phyloP scores from a whole-genome alignment of 2,797 vertebrate genomes.

The Spea hammondii region DNA sequence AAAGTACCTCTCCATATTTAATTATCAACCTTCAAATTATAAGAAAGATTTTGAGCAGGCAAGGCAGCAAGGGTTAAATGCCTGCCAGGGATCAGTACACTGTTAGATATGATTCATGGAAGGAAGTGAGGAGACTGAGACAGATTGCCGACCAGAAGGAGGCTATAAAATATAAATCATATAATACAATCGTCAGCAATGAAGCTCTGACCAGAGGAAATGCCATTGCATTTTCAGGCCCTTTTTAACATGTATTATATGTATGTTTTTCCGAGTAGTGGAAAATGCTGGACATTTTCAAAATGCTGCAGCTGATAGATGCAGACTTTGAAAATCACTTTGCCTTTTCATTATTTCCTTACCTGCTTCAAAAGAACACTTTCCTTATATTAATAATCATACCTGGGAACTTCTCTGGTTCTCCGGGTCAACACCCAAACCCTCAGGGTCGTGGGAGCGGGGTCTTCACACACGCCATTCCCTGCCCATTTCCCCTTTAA shows the following conservation, averaged over 20 bases:
- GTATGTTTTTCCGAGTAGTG: conserved; percentile 16
- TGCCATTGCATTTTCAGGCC: conserved; percentile 43
- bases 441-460: too few relatives aligned
- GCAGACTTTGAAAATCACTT: background rate
- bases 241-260: conserved; percentile 44
- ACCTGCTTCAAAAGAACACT: background rate
- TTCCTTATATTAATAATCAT: background rate
- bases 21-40: conserved; percentile 6
- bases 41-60: conserved; percentile 37
- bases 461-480: too few relatives aligned
- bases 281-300: conserved; percentile 19
- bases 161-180: conserved; percentile 42
- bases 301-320: background rate
- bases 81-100: conserved; percentile 46
- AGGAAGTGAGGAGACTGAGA: conserved; percentile 46
- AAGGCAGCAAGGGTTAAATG: conserved; percentile 49
- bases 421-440: too few relatives aligned
- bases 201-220: conserved; percentile 50
- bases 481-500: too few relatives aligned
- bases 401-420: too few relatives aligned
- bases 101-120: conserved; percentile 52
- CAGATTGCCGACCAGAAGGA: conserved; percentile 49
- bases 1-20: too few relatives aligned
- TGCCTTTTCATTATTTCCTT: background rate
- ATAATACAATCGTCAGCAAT: conserved; percentile 43